Percentiles rank a stretch among this genome's conserved stretches.
phyloP scores from a whole-genome alignment of 2,113 vertebrate species.

The Lontra canadensis region DNA sequence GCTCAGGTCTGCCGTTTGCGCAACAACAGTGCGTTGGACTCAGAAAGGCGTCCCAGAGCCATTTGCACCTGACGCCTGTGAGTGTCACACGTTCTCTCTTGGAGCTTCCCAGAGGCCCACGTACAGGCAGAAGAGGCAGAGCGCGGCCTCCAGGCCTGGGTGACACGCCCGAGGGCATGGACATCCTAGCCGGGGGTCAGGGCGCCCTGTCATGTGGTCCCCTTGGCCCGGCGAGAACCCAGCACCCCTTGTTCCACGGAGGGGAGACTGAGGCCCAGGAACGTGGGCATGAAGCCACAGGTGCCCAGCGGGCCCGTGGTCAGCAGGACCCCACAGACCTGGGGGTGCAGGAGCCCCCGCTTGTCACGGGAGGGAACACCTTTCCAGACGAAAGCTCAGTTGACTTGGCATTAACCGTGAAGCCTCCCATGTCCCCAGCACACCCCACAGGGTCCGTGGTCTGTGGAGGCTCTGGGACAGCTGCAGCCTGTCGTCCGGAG shows the following conservation, averaged over 20 bases:
- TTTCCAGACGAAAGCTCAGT: background rate
- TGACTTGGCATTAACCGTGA: background rate
- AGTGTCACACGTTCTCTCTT: background rate
- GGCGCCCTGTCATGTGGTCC: background rate
- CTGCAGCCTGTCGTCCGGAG: background rate
- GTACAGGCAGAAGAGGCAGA: background rate
- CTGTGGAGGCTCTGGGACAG: background rate
- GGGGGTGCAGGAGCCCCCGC: too few relatives aligned
- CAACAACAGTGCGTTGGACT: background rate
- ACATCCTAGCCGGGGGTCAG: background rate
- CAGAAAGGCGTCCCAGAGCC: background rate
- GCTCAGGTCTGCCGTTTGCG: background rate
- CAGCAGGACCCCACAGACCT: too few relatives aligned
- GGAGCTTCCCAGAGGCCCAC: background rate
- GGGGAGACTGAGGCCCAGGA: background rate
- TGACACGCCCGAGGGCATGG: rapidly evolving
- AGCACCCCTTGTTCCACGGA: background rate
- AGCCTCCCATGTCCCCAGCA: background rate
- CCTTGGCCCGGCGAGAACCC: background rate
- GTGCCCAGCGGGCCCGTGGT: too few relatives aligned
- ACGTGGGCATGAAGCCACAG: too few relatives aligned
- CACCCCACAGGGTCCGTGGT: background rate
- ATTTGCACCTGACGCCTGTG: background rate
- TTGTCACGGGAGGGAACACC: background rate
- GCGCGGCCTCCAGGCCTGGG: background rate